Percentiles rank a stretch among this genome's conserved stretches.
phyloP scores from a whole-genome alignment of 2,888 invertebrate genomes.

The Papilio demoleus region DNA sequence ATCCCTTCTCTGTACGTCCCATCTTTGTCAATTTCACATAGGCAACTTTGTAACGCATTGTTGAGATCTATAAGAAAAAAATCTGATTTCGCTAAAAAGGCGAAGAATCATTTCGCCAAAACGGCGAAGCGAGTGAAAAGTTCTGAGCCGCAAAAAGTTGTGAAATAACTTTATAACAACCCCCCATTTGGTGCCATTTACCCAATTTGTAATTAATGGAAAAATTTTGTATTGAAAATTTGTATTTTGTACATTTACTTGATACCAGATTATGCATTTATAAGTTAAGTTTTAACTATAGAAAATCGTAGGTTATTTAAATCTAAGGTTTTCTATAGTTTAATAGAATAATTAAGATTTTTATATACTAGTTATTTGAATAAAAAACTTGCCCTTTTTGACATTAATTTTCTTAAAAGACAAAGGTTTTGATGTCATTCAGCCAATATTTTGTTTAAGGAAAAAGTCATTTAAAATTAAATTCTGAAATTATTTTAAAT shows the following conservation, averaged over 20 bases:
- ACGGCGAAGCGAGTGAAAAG: not conserved
- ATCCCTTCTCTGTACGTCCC: too few species aligned
- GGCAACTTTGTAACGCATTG: too few species aligned
- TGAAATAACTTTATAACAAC: constrained; percentile 9
- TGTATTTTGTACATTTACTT: constrained; percentile 65
- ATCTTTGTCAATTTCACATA: too few species aligned
- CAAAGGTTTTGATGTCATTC: constrained; percentile 5
- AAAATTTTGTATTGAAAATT: constrained; percentile 34
- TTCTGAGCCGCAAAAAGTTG: not conserved
- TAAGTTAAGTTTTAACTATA: constrained; percentile 52
- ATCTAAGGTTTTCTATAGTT: constrained; percentile 7
- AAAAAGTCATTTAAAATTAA: not conserved
- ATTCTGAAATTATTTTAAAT: too few species aligned
- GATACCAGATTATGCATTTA: constrained; percentile 80
- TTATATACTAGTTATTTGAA: not conserved
- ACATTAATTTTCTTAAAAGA: not conserved
- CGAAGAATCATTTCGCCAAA: too few species aligned
- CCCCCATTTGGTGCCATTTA: constrained; percentile 34
- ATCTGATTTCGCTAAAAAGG: too few species aligned
- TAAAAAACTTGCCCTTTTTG: not conserved
- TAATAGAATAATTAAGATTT: constrained; percentile 6
- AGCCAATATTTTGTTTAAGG: not conserved
- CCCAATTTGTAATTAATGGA: constrained; percentile 22
- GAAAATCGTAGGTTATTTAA: constrained; percentile 20
- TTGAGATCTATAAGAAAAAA: too few species aligned